phyloP scores from a whole-genome alignment of 2,888 invertebrate species.

The Hypolimnas misippus region DNA sequence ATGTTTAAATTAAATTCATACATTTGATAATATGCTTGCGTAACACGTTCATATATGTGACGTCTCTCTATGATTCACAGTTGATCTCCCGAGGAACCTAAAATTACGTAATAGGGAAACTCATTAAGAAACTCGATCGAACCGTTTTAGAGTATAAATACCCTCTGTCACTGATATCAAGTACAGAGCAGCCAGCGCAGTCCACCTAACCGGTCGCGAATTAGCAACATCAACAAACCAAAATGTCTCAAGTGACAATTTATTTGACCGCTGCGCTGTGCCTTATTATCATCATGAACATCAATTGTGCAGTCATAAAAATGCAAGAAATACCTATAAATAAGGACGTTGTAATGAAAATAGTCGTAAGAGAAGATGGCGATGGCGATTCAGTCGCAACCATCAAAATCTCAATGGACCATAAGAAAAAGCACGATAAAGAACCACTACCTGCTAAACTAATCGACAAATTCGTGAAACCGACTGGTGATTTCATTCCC shows the following conservation, averaged over 20 bases:
- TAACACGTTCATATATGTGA: slow-evolving; percentile 1
- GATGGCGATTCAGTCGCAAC: too few relatives aligned
- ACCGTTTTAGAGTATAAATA: slow-evolving; percentile 24
- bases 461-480: slow-evolving; percentile 18
- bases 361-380: slow-evolving; percentile 32
- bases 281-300: slow-evolving; percentile 14
- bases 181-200: slow-evolving; percentile 12
- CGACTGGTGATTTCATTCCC: slow-evolving; percentile 20
- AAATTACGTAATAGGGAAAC: slow-evolving; percentile 31
- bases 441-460: background rate
- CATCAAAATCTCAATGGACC: background rate
- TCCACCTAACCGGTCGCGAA: slow-evolving; percentile 12
- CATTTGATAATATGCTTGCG: background rate
- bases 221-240: background rate
- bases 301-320: slow-evolving; percentile 38
- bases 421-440: background rate
- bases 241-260: slow-evolving; percentile 22
- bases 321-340: slow-evolving; percentile 34
- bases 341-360: slow-evolving; percentile 31
- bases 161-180: background rate
- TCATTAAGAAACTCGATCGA: background rate
- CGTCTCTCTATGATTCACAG: background rate
- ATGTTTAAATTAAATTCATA: slow-evolving; percentile 4
- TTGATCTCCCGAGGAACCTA: slow-evolving; percentile 16
- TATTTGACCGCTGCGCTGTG: slow-evolving; percentile 10